These are phyloP conservation scores for Drosophila peninsularis DNA, from an alignment of 2,888 invertebrate species.

Conservation along the genomic window DNA sequence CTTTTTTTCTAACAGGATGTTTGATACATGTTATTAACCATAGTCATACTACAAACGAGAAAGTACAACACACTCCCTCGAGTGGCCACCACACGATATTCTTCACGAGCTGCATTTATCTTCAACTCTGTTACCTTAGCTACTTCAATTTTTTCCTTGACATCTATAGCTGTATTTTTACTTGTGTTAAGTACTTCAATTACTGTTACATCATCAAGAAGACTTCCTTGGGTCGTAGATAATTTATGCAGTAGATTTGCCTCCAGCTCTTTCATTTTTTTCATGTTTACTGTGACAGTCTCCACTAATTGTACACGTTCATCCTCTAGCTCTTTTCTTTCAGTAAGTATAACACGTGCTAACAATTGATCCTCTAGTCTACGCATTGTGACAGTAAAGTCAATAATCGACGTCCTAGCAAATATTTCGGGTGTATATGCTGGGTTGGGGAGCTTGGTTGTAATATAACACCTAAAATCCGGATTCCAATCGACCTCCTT, in stretches of 20 bases:
- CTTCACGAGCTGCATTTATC: slow-evolving; percentile 93
- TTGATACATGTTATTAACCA: slow-evolving; percentile 96
- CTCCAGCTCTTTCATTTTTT: slow-evolving; percentile 94
- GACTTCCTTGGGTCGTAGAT: slow-evolving; percentile 93
- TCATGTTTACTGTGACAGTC: slow-evolving; percentile 92
- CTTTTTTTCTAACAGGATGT: too few species aligned
- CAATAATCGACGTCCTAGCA: slow-evolving; percentile 93
- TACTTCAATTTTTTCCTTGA: slow-evolving; percentile 91
- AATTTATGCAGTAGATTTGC: slow-evolving; percentile 93
- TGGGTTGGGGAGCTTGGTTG: slow-evolving; percentile 93
- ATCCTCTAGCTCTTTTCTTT: slow-evolving; percentile 92
- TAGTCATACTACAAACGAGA: slow-evolving; percentile 93
- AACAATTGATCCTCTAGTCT: slow-evolving; percentile 95
- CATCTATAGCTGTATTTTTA: slow-evolving; percentile 92
- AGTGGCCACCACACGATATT: slow-evolving; percentile 93
- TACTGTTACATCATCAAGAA: slow-evolving; percentile 94
- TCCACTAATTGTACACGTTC: slow-evolving; percentile 92
- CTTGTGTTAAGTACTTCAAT: slow-evolving; percentile 92
- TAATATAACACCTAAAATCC: slow-evolving; percentile 92
- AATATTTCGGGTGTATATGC: slow-evolving; percentile 94
- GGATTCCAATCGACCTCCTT: slow-evolving; percentile 92
- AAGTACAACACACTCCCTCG: slow-evolving; percentile 95
- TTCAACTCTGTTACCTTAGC: slow-evolving; percentile 93
- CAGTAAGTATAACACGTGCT: slow-evolving; percentile 92
- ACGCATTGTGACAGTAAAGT: slow-evolving; percentile 96